Base-by-base conservation (phyloP, 2,797 vertebrate genomes). In the Phrynocephalus guinanensis region DNA sequence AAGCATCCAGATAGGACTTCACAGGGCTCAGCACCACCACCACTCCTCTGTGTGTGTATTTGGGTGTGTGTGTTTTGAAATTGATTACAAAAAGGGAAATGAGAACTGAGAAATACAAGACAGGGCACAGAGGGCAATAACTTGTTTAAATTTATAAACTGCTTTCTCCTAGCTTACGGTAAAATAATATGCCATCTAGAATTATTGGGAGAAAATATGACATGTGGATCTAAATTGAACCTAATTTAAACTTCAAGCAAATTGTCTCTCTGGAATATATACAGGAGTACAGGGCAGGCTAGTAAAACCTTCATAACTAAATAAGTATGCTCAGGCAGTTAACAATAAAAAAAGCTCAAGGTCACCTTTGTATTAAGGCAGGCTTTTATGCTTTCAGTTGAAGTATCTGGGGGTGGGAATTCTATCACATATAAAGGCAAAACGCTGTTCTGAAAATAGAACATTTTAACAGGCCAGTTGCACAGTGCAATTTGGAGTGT, bases 161-260 rank as follows among this genome's bases (percentile, higher is more conserved):
- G 28, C 30, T 92, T 94, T 91, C 1, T 91, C 88, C 44, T 68
- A 87, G 83, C 70, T 91, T 87, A 56, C 72, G 56, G 82, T 88
- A 91, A 93, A 94, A 83, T 81, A 90, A 90, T 73, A 82, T 92
- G 92, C 76, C 94, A 93, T 52, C 72, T 83, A 78, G 90, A 91
- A 85, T 93, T 94, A 93, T 30, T 50, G 22, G 68, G 22, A 81
- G 81, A 3, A 91, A 92, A 94, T 92, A 90, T 86, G 84, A 92
- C 18, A 87, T n/a, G 71, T 89, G 83, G 86, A 93, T 60, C 50
- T 5, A 30, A 94, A 90, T 5, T 84, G 92, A 91, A 94, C 87
- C 81, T 70, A 92, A 93, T 94, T 91, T 90, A 78, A 93, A 71
- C 83, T 89, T 90, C 72, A 92, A 90, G 76, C 63, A 93, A 92